Conservation (phyloP, 2,797 vertebrate genomes). For the Hemibagrus guttatus region DNA sequence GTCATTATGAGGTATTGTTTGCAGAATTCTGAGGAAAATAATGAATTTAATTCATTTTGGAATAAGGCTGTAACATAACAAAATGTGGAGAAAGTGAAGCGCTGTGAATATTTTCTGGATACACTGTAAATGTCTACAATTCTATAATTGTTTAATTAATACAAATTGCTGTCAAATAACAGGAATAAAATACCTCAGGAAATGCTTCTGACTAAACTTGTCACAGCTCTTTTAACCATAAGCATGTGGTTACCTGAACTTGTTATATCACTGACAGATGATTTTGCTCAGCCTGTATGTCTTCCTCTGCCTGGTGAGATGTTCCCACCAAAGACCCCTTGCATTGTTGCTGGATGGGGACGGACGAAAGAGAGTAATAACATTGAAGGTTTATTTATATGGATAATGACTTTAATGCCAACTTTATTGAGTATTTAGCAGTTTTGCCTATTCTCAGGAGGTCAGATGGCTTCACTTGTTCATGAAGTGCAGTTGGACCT, state of each 20-base stretch:
- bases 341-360: slow-evolving; percentile 85
- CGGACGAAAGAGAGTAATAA: slow-evolving; percentile 79
- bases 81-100: too few relatives aligned
- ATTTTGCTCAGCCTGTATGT: slow-evolving; percentile 77
- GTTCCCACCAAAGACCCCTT: slow-evolving; percentile 73
- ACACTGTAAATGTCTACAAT: too few relatives aligned
- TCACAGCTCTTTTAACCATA: not conserved
- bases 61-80: too few relatives aligned
- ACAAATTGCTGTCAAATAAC: not conserved
- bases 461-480: slow-evolving; percentile 71
- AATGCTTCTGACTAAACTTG: too few relatives aligned
- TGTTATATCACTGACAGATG: slow-evolving; percentile 63
- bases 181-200: not conserved
- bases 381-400: not conserved
- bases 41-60: too few relatives aligned
- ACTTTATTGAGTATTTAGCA: not conserved
- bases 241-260: not conserved
- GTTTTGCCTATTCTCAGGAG: slow-evolving; percentile 66
- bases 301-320: slow-evolving; percentile 79
- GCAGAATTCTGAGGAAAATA: too few relatives aligned
- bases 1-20: too few relatives aligned
- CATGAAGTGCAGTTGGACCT: slow-evolving; percentile 81
- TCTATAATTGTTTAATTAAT: too few relatives aligned
- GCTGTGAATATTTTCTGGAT: too few relatives aligned
- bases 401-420: not conserved